A percentile compares a stretch with the other conserved stretches of the same genome.
These are phyloP conservation scores for Euborellia annulipes DNA, from an alignment of 1,140 invertebrate genomes.

Conservation along the genomic window DNA sequence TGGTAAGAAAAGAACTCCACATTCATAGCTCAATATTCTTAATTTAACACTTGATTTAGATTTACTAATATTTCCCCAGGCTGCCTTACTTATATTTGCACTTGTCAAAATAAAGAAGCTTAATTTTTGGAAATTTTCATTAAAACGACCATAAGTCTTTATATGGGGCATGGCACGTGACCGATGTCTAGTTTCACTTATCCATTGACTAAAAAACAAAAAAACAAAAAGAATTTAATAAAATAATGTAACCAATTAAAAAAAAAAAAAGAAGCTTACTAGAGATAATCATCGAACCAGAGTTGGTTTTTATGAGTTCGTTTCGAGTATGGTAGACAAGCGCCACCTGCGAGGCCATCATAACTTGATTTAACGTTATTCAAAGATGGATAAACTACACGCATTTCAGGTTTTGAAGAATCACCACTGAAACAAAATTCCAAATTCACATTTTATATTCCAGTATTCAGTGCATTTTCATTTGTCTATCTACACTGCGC, in stretches of 20 bases:
- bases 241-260: no score
- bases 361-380: no score
- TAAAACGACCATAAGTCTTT: constrained; percentile 72
- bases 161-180: constrained; percentile 82
- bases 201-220: constrained; percentile 55
- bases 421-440: no score
- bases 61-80: constrained; percentile 71
- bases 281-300: constrained; percentile 63
- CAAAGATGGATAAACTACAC: no score
- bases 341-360: constrained; percentile 30
- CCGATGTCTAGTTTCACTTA: constrained; percentile 44
- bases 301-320: constrained; percentile 66
- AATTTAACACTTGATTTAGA: constrained; percentile 31
- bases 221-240: no score
- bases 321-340: constrained; percentile 76
- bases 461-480: no score
- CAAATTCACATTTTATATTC: no score
- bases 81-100: constrained; percentile 90
- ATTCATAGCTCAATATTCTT: constrained; percentile 77
- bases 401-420: no score
- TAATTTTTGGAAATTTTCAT: constrained; percentile 42
- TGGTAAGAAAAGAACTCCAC: constrained; percentile 79
- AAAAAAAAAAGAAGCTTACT: constrained; percentile 36
- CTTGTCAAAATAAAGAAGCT: constrained; percentile 80
- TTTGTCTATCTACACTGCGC: no score